A percentile compares a stretch with the other conserved stretches of the same genome.
These are phyloP conservation scores for Ptychoptera contaminata DNA, from an alignment of 2,888 invertebrate species.

Conservation along the genomic window DNA sequence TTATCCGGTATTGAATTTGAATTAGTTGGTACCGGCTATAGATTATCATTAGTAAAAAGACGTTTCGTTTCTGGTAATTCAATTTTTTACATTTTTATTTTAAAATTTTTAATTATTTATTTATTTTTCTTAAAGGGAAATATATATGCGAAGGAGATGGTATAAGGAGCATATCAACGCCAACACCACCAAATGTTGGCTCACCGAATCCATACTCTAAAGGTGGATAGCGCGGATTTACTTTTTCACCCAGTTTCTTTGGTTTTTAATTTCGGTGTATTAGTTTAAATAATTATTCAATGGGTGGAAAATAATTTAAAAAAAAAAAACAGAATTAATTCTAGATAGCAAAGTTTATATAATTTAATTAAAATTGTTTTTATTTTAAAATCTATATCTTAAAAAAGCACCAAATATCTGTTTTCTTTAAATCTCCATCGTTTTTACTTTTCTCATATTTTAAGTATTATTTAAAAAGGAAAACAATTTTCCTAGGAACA, in stretches of 20 bases:
- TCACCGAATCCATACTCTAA: constrained; percentile 30
- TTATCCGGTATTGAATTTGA: constrained; percentile 91
- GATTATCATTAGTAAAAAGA: constrained; percentile 86
- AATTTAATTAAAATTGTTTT: too few relatives aligned
- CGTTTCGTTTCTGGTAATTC: constrained; percentile 79
- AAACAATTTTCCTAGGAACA: too few relatives aligned
- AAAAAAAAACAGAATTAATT: too few relatives aligned
- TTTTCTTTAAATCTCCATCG: too few relatives aligned
- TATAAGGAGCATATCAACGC: constrained; percentile 28
- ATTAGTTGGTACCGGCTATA: constrained; percentile 75
- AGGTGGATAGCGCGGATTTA: constrained; percentile 2
- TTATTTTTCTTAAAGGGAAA: constrained; percentile 37
- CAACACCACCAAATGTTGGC: constrained; percentile 29
- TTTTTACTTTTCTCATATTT: too few relatives aligned
- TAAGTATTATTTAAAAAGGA: too few relatives aligned
- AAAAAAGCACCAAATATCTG: too few relatives aligned
- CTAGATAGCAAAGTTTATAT: too few relatives aligned
- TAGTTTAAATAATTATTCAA: too few relatives aligned
- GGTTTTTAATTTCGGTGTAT: too few relatives aligned
- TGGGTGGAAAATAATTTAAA: too few relatives aligned
- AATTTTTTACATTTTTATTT: not conserved
- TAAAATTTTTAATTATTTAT: not conserved
- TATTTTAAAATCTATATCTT: too few relatives aligned
- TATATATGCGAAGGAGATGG: constrained; percentile 71
- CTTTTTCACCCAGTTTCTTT: not conserved